phyloP scores from a whole-genome alignment of 1,140 invertebrate genomes.

The Teleogryllus occipitalis region DNA sequence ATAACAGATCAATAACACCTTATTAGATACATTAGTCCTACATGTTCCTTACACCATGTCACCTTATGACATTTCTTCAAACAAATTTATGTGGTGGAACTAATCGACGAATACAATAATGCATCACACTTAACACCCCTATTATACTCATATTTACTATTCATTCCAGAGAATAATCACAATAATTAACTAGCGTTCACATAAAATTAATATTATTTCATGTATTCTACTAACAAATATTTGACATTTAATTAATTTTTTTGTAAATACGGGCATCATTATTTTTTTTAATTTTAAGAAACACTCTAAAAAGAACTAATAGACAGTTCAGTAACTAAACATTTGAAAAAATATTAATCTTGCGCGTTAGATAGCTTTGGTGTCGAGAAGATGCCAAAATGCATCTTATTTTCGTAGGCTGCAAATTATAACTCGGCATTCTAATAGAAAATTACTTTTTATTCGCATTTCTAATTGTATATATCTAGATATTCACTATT shows the following conservation, averaged over 20 bases:
- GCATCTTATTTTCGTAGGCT: not conserved
- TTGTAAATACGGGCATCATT: not conserved
- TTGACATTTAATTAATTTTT: not conserved
- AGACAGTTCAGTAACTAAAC: not conserved
- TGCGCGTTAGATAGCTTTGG: not conserved
- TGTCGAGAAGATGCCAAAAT: not conserved
- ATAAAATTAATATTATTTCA: not conserved
- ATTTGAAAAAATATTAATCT: not conserved
- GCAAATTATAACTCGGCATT: not conserved
- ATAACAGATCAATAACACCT: not conserved
- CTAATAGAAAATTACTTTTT: not conserved
- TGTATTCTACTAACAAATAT: not conserved
- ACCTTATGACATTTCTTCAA: not conserved
- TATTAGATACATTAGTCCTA: not conserved
- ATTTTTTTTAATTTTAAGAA: too few relatives aligned
- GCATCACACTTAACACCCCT: not conserved
- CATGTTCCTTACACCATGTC: not conserved
- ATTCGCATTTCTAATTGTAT: not conserved
- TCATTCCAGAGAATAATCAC: not conserved
- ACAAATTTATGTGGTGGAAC: not conserved
- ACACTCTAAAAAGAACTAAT: not conserved
- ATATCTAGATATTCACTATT: not conserved
- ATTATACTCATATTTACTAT: not conserved
- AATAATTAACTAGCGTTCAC: not conserved
- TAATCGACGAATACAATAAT: not conserved